Conservation (phyloP, 2,888 invertebrate species). For the Diplolepis rosae region DNA sequence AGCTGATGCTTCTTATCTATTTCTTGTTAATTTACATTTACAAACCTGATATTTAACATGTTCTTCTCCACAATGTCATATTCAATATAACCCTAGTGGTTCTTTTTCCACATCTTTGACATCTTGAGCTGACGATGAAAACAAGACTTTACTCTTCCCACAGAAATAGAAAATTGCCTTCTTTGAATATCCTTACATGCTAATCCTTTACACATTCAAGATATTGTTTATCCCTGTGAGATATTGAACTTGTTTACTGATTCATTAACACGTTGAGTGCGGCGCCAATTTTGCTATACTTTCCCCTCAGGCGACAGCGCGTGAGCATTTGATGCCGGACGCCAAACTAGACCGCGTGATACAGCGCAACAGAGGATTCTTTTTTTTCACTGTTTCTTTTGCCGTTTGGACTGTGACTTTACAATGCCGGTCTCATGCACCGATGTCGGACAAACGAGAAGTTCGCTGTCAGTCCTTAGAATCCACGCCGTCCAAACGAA, state of each 20-base stretch:
- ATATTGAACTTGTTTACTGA: conserved; percentile 10
- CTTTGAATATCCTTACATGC: background rate
- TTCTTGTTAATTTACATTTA: conserved; percentile 1
- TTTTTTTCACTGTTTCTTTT: no score
- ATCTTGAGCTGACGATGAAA: conserved; percentile 24
- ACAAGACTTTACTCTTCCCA: conserved; percentile 18
- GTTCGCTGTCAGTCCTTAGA: no score
- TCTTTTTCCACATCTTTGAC: conserved; percentile 18
- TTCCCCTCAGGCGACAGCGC: no score
- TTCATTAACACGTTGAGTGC: no score
- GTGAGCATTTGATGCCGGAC: no score
- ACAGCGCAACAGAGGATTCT: no score
- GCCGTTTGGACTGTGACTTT: no score
- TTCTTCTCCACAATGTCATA: background rate
- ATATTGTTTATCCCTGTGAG: background rate
- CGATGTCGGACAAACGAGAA: no score
- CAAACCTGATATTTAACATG: conserved; percentile 15
- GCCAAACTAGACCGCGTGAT: no score
- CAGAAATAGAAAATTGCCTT: background rate
- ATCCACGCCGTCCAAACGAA: no score
- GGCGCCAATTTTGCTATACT: no score
- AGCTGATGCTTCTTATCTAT: background rate
- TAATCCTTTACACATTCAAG: conserved; percentile 19
- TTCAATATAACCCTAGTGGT: background rate
- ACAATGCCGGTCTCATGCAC: no score